A percentile compares a stretch with the other conserved stretches of the same genome.
These are phyloP conservation scores for Atta cephalotes DNA, from an alignment of 1,140 invertebrate genomes.

Conservation along the genomic window DNA sequence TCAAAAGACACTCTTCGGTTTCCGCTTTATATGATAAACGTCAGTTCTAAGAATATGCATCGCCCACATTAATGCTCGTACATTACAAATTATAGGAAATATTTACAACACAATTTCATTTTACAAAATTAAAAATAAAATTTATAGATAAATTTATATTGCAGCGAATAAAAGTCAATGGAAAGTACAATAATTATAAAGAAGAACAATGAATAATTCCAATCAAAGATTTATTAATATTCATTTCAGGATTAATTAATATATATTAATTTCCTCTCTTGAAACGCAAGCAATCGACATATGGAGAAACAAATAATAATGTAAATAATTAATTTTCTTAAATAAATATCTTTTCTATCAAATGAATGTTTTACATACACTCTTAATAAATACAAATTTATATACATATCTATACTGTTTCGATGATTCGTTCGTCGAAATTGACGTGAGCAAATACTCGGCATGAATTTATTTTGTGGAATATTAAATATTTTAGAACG, in stretches of 20 bases:
- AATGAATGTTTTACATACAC: neutral
- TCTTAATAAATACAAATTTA: neutral
- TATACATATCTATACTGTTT: neutral
- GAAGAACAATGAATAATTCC: neutral
- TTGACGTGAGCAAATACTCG: neutral
- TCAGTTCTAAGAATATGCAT: conserved; percentile 1
- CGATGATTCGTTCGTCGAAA: neutral
- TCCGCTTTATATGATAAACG: conserved; percentile 13
- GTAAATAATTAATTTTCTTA: neutral
- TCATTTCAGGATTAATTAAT: neutral
- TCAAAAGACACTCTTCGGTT: neutral
- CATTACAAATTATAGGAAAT: neutral
- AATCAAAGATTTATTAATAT: conserved; percentile 9
- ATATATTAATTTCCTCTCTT: neutral
- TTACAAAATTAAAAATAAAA: neutral
- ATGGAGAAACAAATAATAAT: neutral
- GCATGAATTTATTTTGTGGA: neutral
- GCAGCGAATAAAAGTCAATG: neutral
- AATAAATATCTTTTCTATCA: neutral
- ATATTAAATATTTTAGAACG: neutral
- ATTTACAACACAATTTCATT: neutral
- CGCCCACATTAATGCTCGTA: no score
- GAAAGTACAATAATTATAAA: neutral
- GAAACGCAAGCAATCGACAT: neutral
- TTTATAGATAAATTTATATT: neutral